Evolutionary conservation across 2,888 invertebrate genomes (phyloP).

Genomic region (Mesochorus sp.): DNA sequence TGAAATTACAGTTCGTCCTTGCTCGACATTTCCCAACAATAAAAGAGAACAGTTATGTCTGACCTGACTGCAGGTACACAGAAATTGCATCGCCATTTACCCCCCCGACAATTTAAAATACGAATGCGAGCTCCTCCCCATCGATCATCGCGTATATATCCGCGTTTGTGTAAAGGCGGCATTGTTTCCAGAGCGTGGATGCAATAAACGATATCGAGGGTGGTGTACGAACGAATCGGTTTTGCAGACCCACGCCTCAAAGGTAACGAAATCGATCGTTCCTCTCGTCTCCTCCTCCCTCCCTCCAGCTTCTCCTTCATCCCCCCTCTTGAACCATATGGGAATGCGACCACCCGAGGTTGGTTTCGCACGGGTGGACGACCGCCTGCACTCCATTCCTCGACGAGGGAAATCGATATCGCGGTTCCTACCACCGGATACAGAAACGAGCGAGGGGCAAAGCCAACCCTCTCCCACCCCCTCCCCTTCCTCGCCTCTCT

Average conservation of each 20-base stretch:
- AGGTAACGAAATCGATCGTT: conserved; percentile 57
- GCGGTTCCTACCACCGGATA: conserved; percentile 41
- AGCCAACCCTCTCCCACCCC: conserved; percentile 15
- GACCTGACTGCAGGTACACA: not conserved
- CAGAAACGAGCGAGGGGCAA: conserved; percentile 26
- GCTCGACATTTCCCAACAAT: not conserved
- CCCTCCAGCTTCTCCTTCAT: not conserved
- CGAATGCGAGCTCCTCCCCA: not conserved
- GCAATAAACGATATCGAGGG: conserved; percentile 73
- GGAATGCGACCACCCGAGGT: conserved; percentile 32
- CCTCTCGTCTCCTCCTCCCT: conserved; percentile 19
- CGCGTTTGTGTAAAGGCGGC: conserved; percentile 46
- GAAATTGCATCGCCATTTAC: conserved; percentile 12
- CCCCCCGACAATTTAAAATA: conserved; percentile 47
- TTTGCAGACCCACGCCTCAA: conserved; percentile 61
- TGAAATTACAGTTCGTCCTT: not conserved
- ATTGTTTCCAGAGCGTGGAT: conserved; percentile 72
- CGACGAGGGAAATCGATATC: conserved; percentile 52
- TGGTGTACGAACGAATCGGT: conserved; percentile 65
- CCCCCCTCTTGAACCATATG: not conserved
- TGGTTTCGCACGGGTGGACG: conserved; percentile 34
- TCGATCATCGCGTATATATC: conserved; percentile 18
- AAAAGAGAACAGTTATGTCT: conserved; percentile 24
- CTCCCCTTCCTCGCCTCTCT: conserved; percentile 5
- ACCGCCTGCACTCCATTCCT: conserved; percentile 47